phyloP scores from a whole-genome alignment of 2,113 vertebrate species.

The Malurus cyaneus region DNA sequence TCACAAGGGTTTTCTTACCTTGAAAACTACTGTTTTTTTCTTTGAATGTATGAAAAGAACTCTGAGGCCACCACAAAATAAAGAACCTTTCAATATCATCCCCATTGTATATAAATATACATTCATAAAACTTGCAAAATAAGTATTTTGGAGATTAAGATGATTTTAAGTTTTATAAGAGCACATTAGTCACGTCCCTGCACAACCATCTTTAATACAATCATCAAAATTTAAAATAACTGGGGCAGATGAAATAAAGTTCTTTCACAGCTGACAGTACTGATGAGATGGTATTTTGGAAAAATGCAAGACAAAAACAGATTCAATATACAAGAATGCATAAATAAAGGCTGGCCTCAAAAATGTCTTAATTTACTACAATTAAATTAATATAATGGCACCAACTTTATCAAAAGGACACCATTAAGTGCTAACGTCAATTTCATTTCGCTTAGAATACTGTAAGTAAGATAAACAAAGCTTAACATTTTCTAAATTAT shows the following conservation, averaged over 20 bases:
- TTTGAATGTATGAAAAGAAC: background rate
- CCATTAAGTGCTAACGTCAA: background rate
- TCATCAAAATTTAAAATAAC: background rate
- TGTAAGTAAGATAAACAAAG: slow-evolving; percentile 2
- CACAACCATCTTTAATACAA: background rate
- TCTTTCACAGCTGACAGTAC: background rate
- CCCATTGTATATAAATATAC: background rate
- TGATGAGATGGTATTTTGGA: background rate
- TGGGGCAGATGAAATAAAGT: background rate
- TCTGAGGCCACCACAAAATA: background rate
- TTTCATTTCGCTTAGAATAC: background rate
- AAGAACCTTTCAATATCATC: background rate
- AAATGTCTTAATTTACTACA: background rate
- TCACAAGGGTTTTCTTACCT: background rate
- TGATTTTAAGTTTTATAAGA: background rate
- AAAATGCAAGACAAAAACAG: background rate
- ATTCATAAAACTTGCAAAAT: background rate
- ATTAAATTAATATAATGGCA: background rate
- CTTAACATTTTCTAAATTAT: background rate
- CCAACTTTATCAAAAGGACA: background rate
- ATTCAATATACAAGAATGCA: background rate
- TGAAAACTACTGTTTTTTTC: background rate
- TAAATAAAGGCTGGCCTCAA: background rate
- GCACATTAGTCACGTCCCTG: background rate
- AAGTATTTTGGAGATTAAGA: background rate